Evolutionary conservation across 2,113 vertebrate genomes (phyloP).

Genomic region (Macquaria australasica): DNA sequence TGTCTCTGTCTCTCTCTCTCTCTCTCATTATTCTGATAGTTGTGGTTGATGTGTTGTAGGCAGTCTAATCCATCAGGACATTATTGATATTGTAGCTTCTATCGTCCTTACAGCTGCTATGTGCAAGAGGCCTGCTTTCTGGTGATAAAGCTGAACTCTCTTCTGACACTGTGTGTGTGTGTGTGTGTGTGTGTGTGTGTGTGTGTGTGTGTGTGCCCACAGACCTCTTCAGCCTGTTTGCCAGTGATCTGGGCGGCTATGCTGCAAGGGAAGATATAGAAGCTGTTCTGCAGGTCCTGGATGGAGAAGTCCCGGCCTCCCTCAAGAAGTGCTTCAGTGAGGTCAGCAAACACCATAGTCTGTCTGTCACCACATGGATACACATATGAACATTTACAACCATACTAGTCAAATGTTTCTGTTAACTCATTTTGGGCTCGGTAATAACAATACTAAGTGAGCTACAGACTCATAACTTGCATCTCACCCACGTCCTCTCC

Average conservation of each 20-base stretch:
- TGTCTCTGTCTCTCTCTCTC: background rate
- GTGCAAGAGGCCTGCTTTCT: slow-evolving; percentile 22
- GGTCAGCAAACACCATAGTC: slow-evolving; percentile 81
- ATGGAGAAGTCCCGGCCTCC: slow-evolving; percentile 93
- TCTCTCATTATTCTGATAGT: background rate
- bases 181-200: slow-evolving; percentile 42
- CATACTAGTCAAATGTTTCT: background rate
- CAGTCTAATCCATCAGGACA: slow-evolving; percentile 13
- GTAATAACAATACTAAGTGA: background rate
- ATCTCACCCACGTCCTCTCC: background rate
- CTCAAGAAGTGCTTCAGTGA: slow-evolving; percentile 95
- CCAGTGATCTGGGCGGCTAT: slow-evolving; percentile 94
- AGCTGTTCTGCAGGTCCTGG: slow-evolving; percentile 92
- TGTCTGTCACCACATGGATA: background rate
- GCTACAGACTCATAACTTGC: background rate
- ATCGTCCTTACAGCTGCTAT: background rate
- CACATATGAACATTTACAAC: background rate
- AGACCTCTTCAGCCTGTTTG: slow-evolving; percentile 99
- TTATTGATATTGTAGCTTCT: slow-evolving; percentile 18
- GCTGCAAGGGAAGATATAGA: slow-evolving; percentile 96
- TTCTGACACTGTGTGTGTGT: background rate
- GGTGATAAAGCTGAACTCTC: slow-evolving; percentile 33
- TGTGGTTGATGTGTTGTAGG: slow-evolving; percentile 16
- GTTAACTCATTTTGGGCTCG: background rate
- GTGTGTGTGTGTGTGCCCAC: slow-evolving; percentile 49